Evolutionary conservation across 2,797 vertebrate genomes (phyloP), one percentile per base, ranked within the genome.

Genomic region (Cynodonichthys magdalenae): DNA sequence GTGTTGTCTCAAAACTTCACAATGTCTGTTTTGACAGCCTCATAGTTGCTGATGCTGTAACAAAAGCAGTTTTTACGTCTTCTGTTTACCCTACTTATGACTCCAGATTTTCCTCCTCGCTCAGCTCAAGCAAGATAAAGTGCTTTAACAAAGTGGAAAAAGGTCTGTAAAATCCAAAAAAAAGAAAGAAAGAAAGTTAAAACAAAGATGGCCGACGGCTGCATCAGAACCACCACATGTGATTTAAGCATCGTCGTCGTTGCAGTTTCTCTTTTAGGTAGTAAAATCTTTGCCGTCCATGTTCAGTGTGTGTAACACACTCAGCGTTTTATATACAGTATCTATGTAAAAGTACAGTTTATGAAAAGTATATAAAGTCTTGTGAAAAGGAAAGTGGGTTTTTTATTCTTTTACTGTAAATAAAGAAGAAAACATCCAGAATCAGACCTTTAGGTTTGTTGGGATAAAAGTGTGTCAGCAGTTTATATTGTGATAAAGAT

Each of bases 31-130:
- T 59, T 73, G 77, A 82, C 66, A 85, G 66, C 67, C 47, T 60
- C 24, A 58, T 72, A 63, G 68, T 54, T 56, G 59, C 18, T 15
- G 74, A 72, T 55, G 60, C 53, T 63, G 56, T 36, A 64, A 72
- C 47, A 57, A 73, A 72, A 75, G 60, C 66, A 52, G 34, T 55
- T 77, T 24, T 63, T 66, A 63, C 52, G 18, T 69, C 47, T 66
- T 18, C 50, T 75, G 68, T 85, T 86, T 81, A 77, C 79, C 24
- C 66, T 17, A 57, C 77, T 66, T 59, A 51, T 46, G 42, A 76
- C 44, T 59, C 46, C 69, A 63, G 65, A 57, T 62, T 62, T 66
- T 49, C 42, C 63, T 51, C 68, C 31, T 28, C 6, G 51, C 54
- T 77, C 63, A 66, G 28, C 41, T 48, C 31, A 11, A 63, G 12